phyloP scores from a whole-genome alignment of 2,113 vertebrate species.

The Larimichthys crocea region DNA sequence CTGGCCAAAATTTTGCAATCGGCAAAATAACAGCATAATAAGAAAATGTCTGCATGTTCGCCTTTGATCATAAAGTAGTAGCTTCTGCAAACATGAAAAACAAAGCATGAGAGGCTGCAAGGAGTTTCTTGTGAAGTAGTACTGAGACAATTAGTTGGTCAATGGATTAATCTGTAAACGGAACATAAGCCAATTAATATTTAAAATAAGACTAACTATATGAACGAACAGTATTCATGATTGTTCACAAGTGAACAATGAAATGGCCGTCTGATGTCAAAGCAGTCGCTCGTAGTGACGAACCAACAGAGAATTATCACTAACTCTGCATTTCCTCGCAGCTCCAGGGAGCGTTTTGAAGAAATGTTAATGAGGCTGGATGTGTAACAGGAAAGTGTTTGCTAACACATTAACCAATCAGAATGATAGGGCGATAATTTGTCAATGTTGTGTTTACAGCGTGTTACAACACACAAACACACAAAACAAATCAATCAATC shows the following conservation, averaged over 20 bases:
- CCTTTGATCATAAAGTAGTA: constrained; percentile 5
- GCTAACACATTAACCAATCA: neutral
- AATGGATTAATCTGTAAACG: constrained; percentile 16
- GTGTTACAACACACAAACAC: neutral
- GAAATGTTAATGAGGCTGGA: constrained; percentile 21
- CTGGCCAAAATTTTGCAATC: constrained; percentile 6
- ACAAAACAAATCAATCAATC: neutral
- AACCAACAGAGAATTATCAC: constrained; percentile 8
- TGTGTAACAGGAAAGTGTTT: constrained; percentile 1
- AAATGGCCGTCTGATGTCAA: neutral
- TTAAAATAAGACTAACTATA: no score
- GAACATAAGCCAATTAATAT: neutral
- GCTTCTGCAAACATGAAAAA: neutral
- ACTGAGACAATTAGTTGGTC: neutral
- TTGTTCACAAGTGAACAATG: neutral
- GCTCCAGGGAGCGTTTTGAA: neutral
- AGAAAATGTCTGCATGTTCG: neutral
- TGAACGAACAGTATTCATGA: no score
- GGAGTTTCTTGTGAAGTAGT: neutral
- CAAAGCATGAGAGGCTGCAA: neutral
- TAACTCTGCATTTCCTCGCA: constrained; percentile 3
- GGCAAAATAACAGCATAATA: constrained; percentile 4
- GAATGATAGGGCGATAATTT: constrained; percentile 4
- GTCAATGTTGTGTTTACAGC: constrained; percentile 6
- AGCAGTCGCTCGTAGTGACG: neutral